Evolutionary conservation across 30 jellyfish, hydroid and myxozoan species (phyloP), one percentile per base, ranked within the genome.

Genomic region (Nemopilema nomurai): DNA sequence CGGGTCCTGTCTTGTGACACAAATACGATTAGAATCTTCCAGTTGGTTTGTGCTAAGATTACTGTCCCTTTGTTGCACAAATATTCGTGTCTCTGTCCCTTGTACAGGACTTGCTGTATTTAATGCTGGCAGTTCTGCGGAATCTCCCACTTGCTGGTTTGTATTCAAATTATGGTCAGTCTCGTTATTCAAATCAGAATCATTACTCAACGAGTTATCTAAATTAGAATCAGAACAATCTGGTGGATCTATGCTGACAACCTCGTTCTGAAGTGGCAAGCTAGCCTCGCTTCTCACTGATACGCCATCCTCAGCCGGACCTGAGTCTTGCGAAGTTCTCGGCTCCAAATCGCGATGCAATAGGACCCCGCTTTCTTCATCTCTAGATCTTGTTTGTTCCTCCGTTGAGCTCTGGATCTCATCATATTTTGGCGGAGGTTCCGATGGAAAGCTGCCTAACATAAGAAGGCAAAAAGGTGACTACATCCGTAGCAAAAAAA

Each of bases 341-440:
- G 6, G 57, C 13, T 41, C 57, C 57, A 41, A 3, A 3, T 41
- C 57, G 6, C 13, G 57, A 41, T 41, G 6, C 57, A 13, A 41
- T 13, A 3, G 57, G 57, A 6, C 57, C 57, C 57, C 57, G 57
- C 57, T 13, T 41, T 41, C 57, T 41, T 41, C 57, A 41, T 41
- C 57, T 41, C 57, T 41, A 13, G 9, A 3, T 3, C 9, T 41
- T 13, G 57, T 3, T 13, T 41, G 57, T 41, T 41, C 57, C 13
- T 41, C 57, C 13, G 6, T 13, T 3, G 13, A 41, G 73, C 77
- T 16, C 8, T 63, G 28, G 18, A 64, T 64, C 25, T 66, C 89
- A 18, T 80, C 89, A 80, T 80, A 80, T 27, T 80, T 80, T 20
- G 89, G 89, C 16, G 89, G 89, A 4, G 89, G 49, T n/a, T 80